A percentile compares a stretch with the other conserved stretches of the same genome.
Evolutionary conservation across 1,140 invertebrate genomes (phyloP).

Genomic region (Caenorhabditis inopinata): DNA sequence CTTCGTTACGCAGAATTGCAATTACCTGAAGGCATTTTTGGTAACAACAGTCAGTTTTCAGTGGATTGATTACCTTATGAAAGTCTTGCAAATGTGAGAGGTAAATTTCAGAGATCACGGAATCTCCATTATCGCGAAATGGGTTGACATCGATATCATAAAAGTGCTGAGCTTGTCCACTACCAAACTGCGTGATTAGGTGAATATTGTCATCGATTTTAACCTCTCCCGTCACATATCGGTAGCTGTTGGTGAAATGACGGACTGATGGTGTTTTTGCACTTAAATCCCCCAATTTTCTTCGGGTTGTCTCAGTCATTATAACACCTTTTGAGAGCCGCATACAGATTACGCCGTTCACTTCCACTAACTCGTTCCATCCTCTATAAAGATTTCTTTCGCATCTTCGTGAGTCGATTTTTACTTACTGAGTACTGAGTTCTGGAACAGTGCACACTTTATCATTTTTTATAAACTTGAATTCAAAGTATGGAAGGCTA

Average conservation of each 20-base stretch:
- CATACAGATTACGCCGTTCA: not conserved
- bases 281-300: not conserved
- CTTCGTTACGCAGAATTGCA: not conserved
- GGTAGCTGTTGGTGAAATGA: not conserved
- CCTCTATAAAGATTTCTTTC: not conserved
- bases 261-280: not conserved
- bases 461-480: not conserved
- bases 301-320: not conserved
- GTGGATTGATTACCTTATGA: not conserved
- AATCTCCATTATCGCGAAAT: not conserved
- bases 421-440: not conserved
- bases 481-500: not conserved
- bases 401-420: too few relatives aligned
- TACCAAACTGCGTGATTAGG: not conserved
- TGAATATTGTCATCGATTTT: not conserved
- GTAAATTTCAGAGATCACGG: not conserved
- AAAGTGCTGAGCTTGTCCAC: not conserved
- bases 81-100: not conserved
- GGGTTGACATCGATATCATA: not conserved
- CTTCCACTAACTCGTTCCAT: not conserved
- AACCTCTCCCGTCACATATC: not conserved
- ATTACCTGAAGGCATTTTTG: too few relatives aligned
- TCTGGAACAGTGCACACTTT: not conserved
- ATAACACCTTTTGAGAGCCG: not conserved
- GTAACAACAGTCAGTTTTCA: too few relatives aligned